Percentiles rank a stretch among this genome's conserved stretches.
Conservation (phyloP, 23 tunicate species). For the Corella eumyota region DNA sequence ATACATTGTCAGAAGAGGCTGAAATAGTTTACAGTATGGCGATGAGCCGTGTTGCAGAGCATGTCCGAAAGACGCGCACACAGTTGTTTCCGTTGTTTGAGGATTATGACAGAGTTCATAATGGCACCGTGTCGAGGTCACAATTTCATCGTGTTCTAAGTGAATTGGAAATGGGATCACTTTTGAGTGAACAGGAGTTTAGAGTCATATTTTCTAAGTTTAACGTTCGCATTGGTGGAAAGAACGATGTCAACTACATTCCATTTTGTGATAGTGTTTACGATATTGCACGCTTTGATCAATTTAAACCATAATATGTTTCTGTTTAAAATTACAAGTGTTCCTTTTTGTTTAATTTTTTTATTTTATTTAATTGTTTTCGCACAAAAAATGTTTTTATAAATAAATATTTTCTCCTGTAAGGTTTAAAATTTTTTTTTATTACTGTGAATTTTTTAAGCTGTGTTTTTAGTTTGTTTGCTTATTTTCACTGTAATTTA, state of each 20-base stretch:
- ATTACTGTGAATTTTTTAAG: neutral
- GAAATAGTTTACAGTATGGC: slow-evolving; percentile 45
- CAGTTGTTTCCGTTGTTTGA: slow-evolving; percentile 87
- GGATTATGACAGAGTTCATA: slow-evolving; percentile 79
- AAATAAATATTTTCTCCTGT: neutral
- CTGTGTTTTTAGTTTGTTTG: neutral
- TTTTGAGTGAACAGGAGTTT: slow-evolving; percentile 55
- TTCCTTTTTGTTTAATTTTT: too few relatives aligned
- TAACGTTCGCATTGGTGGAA: slow-evolving; percentile 70
- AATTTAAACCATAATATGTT: slow-evolving; percentile 44
- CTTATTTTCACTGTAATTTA: neutral
- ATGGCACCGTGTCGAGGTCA: slow-evolving; percentile 59
- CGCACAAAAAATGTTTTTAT: too few relatives aligned
- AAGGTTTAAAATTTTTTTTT: neutral
- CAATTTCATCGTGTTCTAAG: slow-evolving; percentile 77
- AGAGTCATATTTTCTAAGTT: slow-evolving; percentile 48
- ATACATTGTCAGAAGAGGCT: slow-evolving; percentile 39
- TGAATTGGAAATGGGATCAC: slow-evolving; percentile 58
- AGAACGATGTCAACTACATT: slow-evolving; percentile 72
- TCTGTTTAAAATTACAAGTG: too few relatives aligned
- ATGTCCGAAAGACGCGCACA: slow-evolving; percentile 60
- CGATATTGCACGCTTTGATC: slow-evolving; percentile 57
- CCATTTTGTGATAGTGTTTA: slow-evolving; percentile 83
- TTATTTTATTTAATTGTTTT: too few relatives aligned
- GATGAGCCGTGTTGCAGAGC: slow-evolving; percentile 56